Base-by-base conservation (phyloP, 2,797 vertebrate species). In the Chrysocyon brachyurus region DNA sequence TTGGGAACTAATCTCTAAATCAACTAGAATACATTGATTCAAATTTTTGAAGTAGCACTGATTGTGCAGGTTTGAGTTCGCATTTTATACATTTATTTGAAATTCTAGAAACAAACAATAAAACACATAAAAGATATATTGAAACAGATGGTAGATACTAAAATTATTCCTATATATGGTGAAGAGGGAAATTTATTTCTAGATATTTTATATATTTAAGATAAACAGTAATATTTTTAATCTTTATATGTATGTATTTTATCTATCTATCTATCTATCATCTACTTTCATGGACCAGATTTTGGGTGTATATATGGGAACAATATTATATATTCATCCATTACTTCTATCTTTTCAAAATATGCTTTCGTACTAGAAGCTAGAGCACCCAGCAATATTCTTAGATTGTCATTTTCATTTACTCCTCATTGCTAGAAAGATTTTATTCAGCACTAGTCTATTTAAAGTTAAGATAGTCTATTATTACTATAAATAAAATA, bases 91-190 rank as follows among this genome's bases (percentile, higher is more conserved):
- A 97, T 98, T 97, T 83, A 86, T 94, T 98, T 98, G 97, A 98
- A 93, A 96, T 98, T 98, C 96, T 98, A 98, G 98, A 98, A 98
- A 94, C 96, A 98, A 98, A 98, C 97, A 97, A 96, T 95, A 97
- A 95, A 98, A 96, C 97, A 97, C 95, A 94, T 87, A 95, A 98
- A 98, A 98, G 98, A 98, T 96, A 98, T 89, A 98, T 33, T 96
- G 96, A 92, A 98, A 97, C 98, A 98, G 98, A 98, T 97, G 96
- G 98, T 95, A 98, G 73, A 92, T 97, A 63, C 91, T 97, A 98
- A 97, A 97, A 96, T 97, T 98, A 91, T 84, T 92, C 36, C 94
- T 97, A 83, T 77, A 94, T 97, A 85, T 84, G 93, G 92, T 54
- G 31, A 83, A 61, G 52, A 87, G 33, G 9, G 81, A 84, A 97